Conservation (phyloP, 2,888 invertebrate genomes). For the Scaptomyza cyrtandrae region DNA sequence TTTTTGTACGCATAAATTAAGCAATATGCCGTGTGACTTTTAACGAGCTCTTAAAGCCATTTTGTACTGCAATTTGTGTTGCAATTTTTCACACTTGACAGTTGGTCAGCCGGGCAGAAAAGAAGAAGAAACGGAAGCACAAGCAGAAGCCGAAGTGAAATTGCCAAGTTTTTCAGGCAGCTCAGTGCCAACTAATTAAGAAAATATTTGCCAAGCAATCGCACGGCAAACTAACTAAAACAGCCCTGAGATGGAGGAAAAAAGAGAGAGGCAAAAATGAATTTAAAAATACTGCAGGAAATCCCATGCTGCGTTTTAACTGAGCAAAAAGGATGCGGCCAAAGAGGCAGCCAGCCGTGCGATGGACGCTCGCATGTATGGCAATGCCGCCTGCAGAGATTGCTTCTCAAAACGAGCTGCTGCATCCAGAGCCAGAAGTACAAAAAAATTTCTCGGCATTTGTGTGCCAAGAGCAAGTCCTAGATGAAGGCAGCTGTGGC, state of each 20-base stretch:
- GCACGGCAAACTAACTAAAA: slow-evolving; percentile 41
- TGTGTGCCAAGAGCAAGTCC: slow-evolving; percentile 58
- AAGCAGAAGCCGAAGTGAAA: slow-evolving; percentile 5
- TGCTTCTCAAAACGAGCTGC: slow-evolving; percentile 32
- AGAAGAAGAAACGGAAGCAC: neutral
- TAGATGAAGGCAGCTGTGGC: slow-evolving; percentile 42
- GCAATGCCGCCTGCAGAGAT: slow-evolving; percentile 61
- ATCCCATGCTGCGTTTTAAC: slow-evolving; percentile 30
- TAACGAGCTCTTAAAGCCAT: slow-evolving; percentile 77
- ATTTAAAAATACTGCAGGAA: slow-evolving; percentile 54
- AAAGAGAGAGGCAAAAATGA: slow-evolving; percentile 30
- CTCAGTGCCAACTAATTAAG: slow-evolving; percentile 71
- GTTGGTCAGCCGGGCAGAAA: slow-evolving; percentile 48
- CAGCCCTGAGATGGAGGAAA: slow-evolving; percentile 14
- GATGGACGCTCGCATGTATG: slow-evolving; percentile 53
- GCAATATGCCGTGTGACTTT: slow-evolving; percentile 75
- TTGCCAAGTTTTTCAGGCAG: slow-evolving; percentile 39
- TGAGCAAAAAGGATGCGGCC: slow-evolving; percentile 38
- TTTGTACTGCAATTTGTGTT: slow-evolving; percentile 76
- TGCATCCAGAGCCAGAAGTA: slow-evolving; percentile 23
- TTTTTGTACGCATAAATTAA: slow-evolving; percentile 79
- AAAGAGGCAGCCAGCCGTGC: slow-evolving; percentile 54
- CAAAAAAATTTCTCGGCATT: slow-evolving; percentile 56
- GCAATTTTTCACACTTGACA: slow-evolving; percentile 80
- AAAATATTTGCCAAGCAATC: slow-evolving; percentile 73